These are phyloP conservation scores for Zygogramma bicolorata DNA, from an alignment of 2,888 invertebrate species.

Conservation along the genomic window DNA sequence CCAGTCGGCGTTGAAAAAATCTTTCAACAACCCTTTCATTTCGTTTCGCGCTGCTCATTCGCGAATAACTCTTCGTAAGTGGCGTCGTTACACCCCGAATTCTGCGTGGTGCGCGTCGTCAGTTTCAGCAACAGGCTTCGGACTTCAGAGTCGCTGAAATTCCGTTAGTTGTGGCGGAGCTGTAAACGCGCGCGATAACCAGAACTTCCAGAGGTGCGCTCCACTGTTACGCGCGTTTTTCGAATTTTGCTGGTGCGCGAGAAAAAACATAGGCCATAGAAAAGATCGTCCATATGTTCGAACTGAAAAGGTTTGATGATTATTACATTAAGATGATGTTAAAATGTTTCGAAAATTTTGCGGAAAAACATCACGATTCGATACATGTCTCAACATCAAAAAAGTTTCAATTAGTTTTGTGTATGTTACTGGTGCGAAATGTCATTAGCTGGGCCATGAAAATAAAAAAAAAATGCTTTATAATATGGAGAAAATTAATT, in stretches of 20 bases:
- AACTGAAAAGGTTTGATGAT: neutral
- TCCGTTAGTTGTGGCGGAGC: neutral
- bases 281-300: neutral
- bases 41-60: neutral
- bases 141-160: neutral
- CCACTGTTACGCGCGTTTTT: neutral
- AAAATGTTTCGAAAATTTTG: too few relatives aligned
- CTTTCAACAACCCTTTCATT: neutral
- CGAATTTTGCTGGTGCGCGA: neutral
- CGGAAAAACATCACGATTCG: too few relatives aligned
- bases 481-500: too few relatives aligned
- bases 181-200: neutral
- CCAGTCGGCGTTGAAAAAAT: neutral
- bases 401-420: too few relatives aligned
- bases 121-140: neutral
- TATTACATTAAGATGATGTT: too few relatives aligned
- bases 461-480: too few relatives aligned
- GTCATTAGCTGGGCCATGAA: too few relatives aligned
- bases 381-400: too few relatives aligned
- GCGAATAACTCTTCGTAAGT: neutral
- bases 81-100: neutral
- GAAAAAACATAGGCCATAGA: neutral
- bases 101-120: neutral
- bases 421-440: too few relatives aligned
- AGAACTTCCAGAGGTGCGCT: neutral